phyloP scores from a whole-genome alignment of 2,113 vertebrate genomes.

The Varanus komodoensis region DNA sequence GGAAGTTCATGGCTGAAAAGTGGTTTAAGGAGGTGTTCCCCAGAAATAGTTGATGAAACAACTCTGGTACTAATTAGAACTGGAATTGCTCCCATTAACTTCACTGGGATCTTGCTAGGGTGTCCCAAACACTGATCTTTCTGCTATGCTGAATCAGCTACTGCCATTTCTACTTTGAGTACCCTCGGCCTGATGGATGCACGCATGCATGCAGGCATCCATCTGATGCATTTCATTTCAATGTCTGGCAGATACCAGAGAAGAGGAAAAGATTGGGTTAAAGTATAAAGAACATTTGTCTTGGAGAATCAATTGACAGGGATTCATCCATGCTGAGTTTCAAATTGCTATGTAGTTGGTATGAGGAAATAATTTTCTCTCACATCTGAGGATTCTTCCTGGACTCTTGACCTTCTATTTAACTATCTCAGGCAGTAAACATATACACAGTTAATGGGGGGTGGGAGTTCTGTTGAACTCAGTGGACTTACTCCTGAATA shows the following conservation, averaged over 20 bases:
- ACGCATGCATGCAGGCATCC: too few relatives aligned
- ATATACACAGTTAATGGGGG: too few relatives aligned
- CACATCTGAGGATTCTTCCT: not conserved
- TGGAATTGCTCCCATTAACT: conserved; percentile 16
- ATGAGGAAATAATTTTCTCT: not conserved
- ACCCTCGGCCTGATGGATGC: not conserved
- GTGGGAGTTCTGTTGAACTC: not conserved
- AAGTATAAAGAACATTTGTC: not conserved
- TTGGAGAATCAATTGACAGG: not conserved
- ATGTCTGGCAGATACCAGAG: not conserved
- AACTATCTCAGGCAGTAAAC: too few relatives aligned
- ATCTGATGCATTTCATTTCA: not conserved
- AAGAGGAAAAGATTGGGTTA: not conserved
- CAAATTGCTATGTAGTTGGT: not conserved
- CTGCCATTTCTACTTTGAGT: not conserved
- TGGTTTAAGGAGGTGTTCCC: conserved; percentile 40
- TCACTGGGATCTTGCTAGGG: not conserved
- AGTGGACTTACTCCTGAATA: not conserved
- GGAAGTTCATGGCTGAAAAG: not conserved
- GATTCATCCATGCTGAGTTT: not conserved
- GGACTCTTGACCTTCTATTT: too few relatives aligned
- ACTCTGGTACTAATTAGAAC: conserved; percentile 17
- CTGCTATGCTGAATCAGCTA: not conserved
- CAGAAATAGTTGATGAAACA: conserved; percentile 29
- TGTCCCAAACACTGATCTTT: not conserved